Conservation (phyloP, 2,797 vertebrate species). For the Mycteria americana region DNA sequence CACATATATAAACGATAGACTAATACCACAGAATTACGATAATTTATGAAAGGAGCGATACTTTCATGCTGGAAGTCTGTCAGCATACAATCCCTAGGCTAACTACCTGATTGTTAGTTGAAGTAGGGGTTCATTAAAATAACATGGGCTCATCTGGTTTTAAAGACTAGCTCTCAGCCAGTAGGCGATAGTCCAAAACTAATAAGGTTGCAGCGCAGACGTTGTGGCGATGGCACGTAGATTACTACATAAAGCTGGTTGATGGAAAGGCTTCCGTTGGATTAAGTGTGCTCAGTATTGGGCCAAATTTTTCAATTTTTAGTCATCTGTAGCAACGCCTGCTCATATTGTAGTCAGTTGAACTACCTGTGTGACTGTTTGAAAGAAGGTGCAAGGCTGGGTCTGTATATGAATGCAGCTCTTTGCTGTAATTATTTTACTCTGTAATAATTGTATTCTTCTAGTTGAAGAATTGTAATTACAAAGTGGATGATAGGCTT, state of each 20-base stretch:
- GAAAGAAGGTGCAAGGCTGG: background rate
- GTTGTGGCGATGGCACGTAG: background rate
- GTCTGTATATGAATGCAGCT: background rate
- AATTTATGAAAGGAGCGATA: background rate
- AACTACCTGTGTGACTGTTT: background rate
- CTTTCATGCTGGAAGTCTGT: background rate
- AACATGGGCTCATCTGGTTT: constrained; percentile 27
- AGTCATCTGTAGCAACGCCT: background rate
- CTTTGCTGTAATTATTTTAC: constrained; percentile 1
- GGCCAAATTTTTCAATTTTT: background rate
- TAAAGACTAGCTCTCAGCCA: constrained; percentile 18
- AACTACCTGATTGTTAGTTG: constrained; percentile 17
- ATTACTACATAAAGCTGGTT: background rate
- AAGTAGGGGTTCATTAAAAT: constrained; percentile 47
- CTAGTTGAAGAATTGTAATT: background rate
- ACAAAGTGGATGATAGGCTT: background rate
- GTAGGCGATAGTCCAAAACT: background rate
- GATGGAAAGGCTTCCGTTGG: background rate
- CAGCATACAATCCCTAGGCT: background rate
- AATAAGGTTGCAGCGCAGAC: background rate
- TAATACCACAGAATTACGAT: background rate
- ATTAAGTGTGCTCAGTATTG: background rate
- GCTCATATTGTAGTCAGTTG: background rate
- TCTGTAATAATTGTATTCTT: background rate
- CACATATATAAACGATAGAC: background rate